A percentile compares a stretch with the other conserved stretches of the same genome.
Evolutionary conservation across 2,888 invertebrate genomes (phyloP).

Genomic region (Caenorhabditis zanzibari): DNA sequence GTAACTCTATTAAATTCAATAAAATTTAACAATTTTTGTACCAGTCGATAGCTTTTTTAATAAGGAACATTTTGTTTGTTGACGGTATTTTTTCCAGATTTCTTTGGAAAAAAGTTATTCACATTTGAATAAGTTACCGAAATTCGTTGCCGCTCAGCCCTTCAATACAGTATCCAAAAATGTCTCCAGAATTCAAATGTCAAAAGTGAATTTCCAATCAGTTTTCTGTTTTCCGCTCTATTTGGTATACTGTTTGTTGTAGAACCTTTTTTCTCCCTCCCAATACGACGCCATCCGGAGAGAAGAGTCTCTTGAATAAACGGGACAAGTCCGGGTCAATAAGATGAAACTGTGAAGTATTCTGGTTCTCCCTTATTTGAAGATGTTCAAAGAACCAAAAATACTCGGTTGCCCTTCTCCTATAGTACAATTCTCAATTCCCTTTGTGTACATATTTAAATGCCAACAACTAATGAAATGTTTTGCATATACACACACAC

Average conservation of each 20-base stretch:
- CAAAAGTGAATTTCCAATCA: slow-evolving; percentile 6
- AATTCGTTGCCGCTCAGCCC: no score
- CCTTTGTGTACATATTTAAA: slow-evolving; percentile 19
- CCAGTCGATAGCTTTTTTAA: no score
- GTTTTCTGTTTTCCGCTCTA: slow-evolving; percentile 44
- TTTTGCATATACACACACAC: slow-evolving; percentile 27
- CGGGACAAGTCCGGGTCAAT: slow-evolving; percentile 50
- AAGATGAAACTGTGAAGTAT: slow-evolving; percentile 15
- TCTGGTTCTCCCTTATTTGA: not conserved
- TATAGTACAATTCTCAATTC: slow-evolving; percentile 7
- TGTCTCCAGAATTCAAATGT: not conserved
- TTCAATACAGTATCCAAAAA: not conserved
- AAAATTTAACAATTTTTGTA: no score
- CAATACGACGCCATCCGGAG: not conserved
- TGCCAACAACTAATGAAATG: slow-evolving; percentile 27
- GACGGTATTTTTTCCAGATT: no score
- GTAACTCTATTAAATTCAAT: no score
- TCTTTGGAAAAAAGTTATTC: no score
- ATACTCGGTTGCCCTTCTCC: not conserved
- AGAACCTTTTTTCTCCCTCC: slow-evolving; percentile 10
- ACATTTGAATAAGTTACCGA: no score
- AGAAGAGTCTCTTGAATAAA: slow-evolving; percentile 32
- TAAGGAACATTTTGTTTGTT: no score
- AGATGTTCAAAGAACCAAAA: not conserved
- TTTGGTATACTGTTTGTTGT: slow-evolving; percentile 26